These are phyloP conservation scores for Urocyon cinereoargenteus DNA, from an alignment of 2,797 vertebrate species.

Conservation along the genomic window DNA sequence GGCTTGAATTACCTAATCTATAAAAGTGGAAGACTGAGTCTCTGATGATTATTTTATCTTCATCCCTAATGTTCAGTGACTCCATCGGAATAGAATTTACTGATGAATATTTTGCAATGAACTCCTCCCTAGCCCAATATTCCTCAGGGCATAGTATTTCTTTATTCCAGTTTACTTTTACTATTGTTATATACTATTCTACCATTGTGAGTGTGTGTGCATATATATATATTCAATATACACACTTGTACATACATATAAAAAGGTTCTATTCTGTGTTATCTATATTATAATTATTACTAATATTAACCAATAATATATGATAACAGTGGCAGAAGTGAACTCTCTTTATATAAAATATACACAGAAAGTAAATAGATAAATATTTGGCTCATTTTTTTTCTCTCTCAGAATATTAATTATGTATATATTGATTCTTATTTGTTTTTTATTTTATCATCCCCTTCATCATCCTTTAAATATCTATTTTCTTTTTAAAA, in stretches of 20 bases:
- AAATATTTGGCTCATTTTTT: not conserved
- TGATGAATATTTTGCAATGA: not conserved
- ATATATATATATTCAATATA: not conserved
- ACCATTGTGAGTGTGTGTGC: not conserved
- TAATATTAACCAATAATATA: not conserved
- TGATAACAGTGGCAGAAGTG: not conserved
- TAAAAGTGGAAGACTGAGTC: not conserved
- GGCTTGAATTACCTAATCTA: not conserved
- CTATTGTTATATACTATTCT: not conserved
- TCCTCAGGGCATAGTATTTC: not conserved
- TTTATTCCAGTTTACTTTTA: not conserved
- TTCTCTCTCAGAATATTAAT: not conserved
- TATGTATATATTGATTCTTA: not conserved
- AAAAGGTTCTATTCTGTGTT: not conserved
- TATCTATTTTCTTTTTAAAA: not conserved
- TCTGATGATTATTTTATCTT: constrained; percentile 6
- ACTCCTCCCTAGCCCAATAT: no score
- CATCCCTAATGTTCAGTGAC: not conserved
- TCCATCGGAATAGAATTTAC: not conserved
- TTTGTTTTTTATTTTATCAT: not conserved
- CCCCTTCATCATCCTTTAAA: not conserved
- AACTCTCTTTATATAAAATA: not conserved
- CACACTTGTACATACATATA: not conserved
- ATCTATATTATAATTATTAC: not conserved
- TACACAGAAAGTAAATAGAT: not conserved